Evolutionary conservation across 2,797 vertebrate genomes (phyloP), one percentile per base, ranked within the genome.

Genomic region (Heterohyrax brucei): DNA sequence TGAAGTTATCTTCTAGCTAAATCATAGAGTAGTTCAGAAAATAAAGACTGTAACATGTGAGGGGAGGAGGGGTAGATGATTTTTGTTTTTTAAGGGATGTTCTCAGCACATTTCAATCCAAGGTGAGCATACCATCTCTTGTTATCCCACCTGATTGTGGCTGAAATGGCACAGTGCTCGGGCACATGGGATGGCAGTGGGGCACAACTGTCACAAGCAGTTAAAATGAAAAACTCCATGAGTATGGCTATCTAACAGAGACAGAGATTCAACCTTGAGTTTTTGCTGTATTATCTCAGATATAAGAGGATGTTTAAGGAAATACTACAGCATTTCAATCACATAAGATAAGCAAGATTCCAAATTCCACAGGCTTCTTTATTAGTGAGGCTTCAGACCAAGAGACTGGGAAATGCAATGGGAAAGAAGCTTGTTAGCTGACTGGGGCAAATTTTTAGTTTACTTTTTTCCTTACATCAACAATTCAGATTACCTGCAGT

Each of bases 251-350:
- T 53, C 4, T 88, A 89, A 82, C 1, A 18, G 50, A 88, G 33
- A 94, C 86, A 79, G 59, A 82, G 19, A 78, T 28, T 62, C 85
- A 76, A 26, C 19, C 70, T 94, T 90, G 68, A 0, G 19, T 91
- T 79, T 68, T 92, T 89, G 87, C 80, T 84, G 78, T 22, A 44
- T 93, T 73, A 85, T 92, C 28, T 61, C 44, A 89, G 81, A 85
- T 87, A 81, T 22, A 39, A 93, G 91, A 93, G 68, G 62, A 59
- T 93, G 24, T 39, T 14, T 33, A 87, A 56, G 62, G 33, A 66
- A 90, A 62, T 18, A 19, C 66, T 22, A 26, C 1, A 59, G 48
- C 19, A n/a, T 80, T 90, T 88, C 82, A 79, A 6, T 66, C 64
- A 61, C 80, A 73, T 89, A 79, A 73, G n/a, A 46, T 16, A 80